Evolutionary conservation across 1,140 invertebrate genomes (phyloP).

Genomic region (Drosophila neocordata): DNA sequence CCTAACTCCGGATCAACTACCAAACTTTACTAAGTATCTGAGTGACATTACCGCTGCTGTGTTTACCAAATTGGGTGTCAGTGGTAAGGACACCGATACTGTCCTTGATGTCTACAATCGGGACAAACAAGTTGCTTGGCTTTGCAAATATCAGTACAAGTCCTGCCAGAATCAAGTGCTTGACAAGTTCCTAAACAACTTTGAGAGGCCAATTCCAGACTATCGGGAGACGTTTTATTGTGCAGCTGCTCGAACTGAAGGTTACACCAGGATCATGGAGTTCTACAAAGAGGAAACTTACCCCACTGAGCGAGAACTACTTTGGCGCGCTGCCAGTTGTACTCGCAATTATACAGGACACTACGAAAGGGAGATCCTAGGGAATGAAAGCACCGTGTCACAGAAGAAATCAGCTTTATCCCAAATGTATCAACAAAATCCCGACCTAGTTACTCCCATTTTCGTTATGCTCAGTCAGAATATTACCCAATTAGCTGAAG

Average conservation of each 20-base stretch:
- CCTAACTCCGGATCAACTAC: constrained; percentile 41
- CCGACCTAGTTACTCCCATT: constrained; percentile 72
- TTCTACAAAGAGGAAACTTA: constrained; percentile 33
- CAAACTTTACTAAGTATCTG: constrained; percentile 52
- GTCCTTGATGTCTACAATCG: constrained; percentile 76
- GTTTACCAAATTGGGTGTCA: constrained; percentile 51
- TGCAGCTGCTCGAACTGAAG: constrained; percentile 82
- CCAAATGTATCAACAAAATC: constrained; percentile 80
- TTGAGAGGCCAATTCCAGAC: constrained; percentile 82
- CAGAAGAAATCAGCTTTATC: constrained; percentile 68
- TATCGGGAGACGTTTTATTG: constrained; percentile 85
- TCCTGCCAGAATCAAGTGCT: constrained; percentile 80
- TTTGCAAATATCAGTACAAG: constrained; percentile 83
- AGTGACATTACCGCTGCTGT: constrained; percentile 33
- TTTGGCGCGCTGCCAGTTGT: constrained; percentile 61
- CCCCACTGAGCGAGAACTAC: constrained; percentile 35
- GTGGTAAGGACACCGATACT: constrained; percentile 26
- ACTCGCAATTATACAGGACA: constrained; percentile 26
- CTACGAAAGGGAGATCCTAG: constrained; percentile 49
- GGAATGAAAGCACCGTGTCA: background rate
- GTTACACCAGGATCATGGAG: constrained; percentile 20
- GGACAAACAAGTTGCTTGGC: constrained; percentile 82
- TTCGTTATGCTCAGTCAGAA: constrained; percentile 49
- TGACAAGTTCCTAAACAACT: constrained; percentile 12
- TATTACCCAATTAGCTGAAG: constrained; percentile 32